Evolutionary conservation across 2,113 vertebrate genomes (phyloP).

Genomic region (Sciurus niger): DNA sequence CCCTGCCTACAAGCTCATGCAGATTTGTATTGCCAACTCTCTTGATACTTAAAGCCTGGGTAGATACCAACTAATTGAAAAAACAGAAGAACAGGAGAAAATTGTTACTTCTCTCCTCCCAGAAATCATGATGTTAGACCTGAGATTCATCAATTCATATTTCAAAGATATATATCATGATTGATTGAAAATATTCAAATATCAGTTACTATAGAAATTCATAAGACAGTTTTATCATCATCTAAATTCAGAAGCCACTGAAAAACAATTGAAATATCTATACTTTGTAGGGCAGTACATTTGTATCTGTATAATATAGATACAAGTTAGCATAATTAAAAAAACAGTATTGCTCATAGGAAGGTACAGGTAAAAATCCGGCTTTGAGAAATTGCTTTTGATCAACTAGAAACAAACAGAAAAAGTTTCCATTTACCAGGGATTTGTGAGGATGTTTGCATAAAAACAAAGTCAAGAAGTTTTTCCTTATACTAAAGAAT

Average conservation of each 20-base stretch:
- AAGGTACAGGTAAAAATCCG: slow-evolving; percentile 16
- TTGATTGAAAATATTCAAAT: not conserved
- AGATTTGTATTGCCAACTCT: not conserved
- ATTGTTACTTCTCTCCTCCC: not conserved
- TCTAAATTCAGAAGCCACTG: slow-evolving; percentile 39
- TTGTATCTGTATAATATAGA: not conserved
- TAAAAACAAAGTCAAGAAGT: slow-evolving; percentile 16
- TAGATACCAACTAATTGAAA: not conserved
- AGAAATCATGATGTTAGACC: not conserved
- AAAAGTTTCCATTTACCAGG: not conserved
- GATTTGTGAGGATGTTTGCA: not conserved
- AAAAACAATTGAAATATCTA: not conserved
- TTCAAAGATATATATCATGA: not conserved
- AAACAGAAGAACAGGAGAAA: slow-evolving; percentile 1
- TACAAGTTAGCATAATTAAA: not conserved
- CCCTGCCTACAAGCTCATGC: not conserved
- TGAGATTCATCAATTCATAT: not conserved
- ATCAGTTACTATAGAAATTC: not conserved
- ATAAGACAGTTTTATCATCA: not conserved
- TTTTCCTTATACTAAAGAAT: not conserved
- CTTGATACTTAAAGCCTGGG: not conserved
- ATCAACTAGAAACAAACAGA: slow-evolving; percentile 1
- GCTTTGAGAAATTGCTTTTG: slow-evolving; percentile 33
- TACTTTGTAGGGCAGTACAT: not conserved
- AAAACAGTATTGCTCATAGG: not conserved